Conservation (phyloP, 2,113 vertebrate genomes). For the Odontophorus gujanensis region DNA sequence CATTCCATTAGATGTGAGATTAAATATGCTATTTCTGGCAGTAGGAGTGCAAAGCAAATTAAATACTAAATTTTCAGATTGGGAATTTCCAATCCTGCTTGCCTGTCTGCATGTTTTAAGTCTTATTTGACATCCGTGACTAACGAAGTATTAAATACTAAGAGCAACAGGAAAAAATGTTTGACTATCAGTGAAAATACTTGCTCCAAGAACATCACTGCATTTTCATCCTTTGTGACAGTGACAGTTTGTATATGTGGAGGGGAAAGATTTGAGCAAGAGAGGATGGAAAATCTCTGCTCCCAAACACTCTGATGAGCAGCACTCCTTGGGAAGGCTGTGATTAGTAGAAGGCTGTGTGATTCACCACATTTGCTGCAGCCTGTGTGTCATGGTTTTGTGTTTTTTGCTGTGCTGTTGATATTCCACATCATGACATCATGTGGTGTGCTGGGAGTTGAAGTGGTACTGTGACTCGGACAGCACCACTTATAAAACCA, state of each 20-base stretch:
- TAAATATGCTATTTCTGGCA: neutral
- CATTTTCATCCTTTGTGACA: neutral
- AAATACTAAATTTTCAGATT: neutral
- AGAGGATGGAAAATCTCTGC: neutral
- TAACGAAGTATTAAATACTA: neutral
- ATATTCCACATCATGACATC: no score
- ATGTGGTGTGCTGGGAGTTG: no score
- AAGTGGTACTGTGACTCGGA: no score
- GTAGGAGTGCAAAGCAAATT: neutral
- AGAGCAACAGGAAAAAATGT: neutral
- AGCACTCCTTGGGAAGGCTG: neutral
- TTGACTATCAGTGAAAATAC: neutral
- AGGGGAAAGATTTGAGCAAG: fast-evolving
- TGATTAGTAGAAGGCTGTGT: neutral
- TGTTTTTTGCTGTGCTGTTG: no score
- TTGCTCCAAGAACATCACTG: neutral
- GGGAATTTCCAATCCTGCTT: neutral
- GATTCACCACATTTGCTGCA: neutral
- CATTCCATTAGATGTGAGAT: neutral
- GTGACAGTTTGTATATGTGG: neutral
- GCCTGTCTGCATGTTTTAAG: neutral
- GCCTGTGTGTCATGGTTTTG: no score
- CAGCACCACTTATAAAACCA: no score
- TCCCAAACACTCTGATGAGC: fast-evolving
- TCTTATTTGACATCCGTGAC: neutral